Evolutionary conservation across 2,113 vertebrate genomes (phyloP).

Genomic region (Nyctereutes procyonoides): DNA sequence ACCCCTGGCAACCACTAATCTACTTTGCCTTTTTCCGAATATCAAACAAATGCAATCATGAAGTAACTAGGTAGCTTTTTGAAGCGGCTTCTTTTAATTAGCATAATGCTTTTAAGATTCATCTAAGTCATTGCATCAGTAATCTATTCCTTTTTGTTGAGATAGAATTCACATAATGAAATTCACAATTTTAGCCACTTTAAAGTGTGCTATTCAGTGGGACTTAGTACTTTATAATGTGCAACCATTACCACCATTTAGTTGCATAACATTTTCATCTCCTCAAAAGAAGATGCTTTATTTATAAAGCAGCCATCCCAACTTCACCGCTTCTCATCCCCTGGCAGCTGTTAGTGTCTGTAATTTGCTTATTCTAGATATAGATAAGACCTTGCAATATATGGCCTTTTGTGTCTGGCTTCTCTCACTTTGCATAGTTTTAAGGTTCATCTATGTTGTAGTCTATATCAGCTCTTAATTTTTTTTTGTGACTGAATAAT

Average conservation of each 20-base stretch:
- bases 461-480: background rate
- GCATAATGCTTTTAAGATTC: background rate
- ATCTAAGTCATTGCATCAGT: background rate
- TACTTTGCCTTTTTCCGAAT: background rate
- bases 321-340: background rate
- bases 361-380: background rate
- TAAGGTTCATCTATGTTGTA: background rate
- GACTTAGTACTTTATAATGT: background rate
- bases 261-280: background rate
- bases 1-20: background rate
- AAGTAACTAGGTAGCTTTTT: background rate
- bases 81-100: background rate
- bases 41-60: background rate
- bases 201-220: background rate
- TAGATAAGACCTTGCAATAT: background rate
- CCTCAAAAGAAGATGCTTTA: background rate
- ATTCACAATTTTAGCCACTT: background rate
- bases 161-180: background rate
- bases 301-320: background rate
- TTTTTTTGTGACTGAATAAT: background rate
- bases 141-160: background rate
- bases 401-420: background rate
- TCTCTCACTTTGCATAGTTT: background rate
- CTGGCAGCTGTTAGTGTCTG: background rate
- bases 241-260: background rate